phyloP scores from a whole-genome alignment of 2,113 vertebrate genomes.

The Corythoichthys intestinalis region DNA sequence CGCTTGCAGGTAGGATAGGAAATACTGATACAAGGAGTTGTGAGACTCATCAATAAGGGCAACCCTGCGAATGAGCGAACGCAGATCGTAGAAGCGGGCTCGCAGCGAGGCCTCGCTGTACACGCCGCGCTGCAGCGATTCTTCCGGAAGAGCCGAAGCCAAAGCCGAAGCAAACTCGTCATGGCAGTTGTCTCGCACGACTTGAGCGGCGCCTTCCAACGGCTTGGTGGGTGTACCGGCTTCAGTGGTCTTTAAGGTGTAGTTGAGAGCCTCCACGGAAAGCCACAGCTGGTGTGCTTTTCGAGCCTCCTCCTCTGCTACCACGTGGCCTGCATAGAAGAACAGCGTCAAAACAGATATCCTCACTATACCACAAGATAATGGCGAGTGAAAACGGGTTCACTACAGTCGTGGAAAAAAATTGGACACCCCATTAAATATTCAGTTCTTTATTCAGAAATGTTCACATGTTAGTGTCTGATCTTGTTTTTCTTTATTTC shows the following conservation, averaged over 20 bases:
- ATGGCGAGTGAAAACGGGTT: too few species aligned
- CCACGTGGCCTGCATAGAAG: slow-evolving; percentile 77
- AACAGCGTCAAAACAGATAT: background rate
- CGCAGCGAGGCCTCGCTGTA: slow-evolving; percentile 91
- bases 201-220: slow-evolving; percentile 75
- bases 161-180: slow-evolving; percentile 82
- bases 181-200: slow-evolving; percentile 74
- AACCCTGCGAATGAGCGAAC: slow-evolving; percentile 81
- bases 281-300: slow-evolving; percentile 96
- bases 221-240: slow-evolving; percentile 77
- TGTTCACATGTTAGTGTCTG: too few species aligned
- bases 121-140: slow-evolving; percentile 83
- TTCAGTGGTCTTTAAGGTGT: slow-evolving; percentile 75
- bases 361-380: too few species aligned
- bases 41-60: slow-evolving; percentile 89
- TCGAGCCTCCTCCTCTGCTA: slow-evolving; percentile 86
- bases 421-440: too few species aligned
- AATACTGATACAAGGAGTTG: slow-evolving; percentile 95
- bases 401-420: too few species aligned
- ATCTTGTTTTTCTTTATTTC: too few species aligned
- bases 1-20: slow-evolving; percentile 92
- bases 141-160: slow-evolving; percentile 77
- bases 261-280: slow-evolving; percentile 85
- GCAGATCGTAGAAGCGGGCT: slow-evolving; percentile 80
- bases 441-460: too few species aligned